phyloP scores from a whole-genome alignment of 2,113 vertebrate species.

The Brienomyrus longianalis region DNA sequence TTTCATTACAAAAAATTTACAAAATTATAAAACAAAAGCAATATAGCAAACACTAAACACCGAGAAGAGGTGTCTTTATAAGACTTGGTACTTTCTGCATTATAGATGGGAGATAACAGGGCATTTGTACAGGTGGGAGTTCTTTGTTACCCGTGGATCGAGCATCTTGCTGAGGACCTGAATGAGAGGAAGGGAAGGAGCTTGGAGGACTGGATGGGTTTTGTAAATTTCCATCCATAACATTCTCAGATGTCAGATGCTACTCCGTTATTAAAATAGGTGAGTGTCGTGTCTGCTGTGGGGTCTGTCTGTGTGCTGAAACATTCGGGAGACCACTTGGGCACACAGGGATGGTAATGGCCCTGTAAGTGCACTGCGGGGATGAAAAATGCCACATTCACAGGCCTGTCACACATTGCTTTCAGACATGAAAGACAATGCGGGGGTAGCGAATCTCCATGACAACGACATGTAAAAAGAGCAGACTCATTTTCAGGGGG shows the following conservation, averaged over 20 bases:
- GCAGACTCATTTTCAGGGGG: constrained; percentile 8
- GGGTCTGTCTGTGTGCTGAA: not conserved
- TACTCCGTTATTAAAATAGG: not conserved
- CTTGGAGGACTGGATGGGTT: not conserved
- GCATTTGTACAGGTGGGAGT: not conserved
- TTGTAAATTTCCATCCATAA: not conserved
- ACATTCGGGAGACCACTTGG: not conserved
- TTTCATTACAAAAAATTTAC: not conserved
- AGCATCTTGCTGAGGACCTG: not conserved
- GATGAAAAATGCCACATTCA: not conserved
- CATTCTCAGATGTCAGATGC: not conserved
- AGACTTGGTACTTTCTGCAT: not conserved
- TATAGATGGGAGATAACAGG: not conserved
- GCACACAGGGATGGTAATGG: not conserved
- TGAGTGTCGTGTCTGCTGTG: not conserved
- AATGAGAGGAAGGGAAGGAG: not conserved
- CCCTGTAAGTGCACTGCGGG: not conserved
- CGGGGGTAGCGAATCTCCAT: constrained; percentile 11
- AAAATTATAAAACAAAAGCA: not conserved
- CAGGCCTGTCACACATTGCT: not conserved
- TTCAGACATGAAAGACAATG: constrained; percentile 19
- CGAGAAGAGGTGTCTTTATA: not conserved
- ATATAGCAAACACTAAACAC: not conserved
- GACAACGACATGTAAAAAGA: constrained; percentile 12
- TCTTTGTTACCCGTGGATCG: not conserved